Conservation (phyloP, 2,797 vertebrate species). For the Mus minutoides region DNA sequence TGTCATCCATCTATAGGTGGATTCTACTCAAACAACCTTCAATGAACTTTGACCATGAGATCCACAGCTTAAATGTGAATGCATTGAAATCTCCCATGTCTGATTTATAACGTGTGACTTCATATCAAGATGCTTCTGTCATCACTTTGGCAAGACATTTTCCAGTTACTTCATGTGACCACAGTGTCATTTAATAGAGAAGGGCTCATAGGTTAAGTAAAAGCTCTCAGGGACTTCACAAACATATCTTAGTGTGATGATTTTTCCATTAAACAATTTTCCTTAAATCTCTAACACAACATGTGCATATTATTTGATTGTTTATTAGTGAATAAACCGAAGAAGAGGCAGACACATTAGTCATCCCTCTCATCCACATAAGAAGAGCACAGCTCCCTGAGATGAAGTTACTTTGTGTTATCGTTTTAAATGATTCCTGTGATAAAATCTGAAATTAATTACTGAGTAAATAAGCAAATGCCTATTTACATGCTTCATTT, state of each 20-base stretch:
- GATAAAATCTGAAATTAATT: constrained; percentile 80
- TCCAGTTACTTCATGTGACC: neutral
- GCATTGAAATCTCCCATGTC: neutral
- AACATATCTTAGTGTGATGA: constrained; percentile 14
- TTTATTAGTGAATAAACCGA: constrained; percentile 18
- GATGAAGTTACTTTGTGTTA: constrained; percentile 57
- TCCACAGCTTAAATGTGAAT: neutral
- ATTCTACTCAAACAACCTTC: neutral
- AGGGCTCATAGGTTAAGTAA: neutral
- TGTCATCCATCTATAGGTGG: neutral
- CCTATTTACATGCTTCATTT: constrained; percentile 49
- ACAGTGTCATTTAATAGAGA: neutral
- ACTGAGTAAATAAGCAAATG: constrained; percentile 80
- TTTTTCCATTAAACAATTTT: constrained; percentile 28
- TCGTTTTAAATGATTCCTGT: constrained; percentile 64
- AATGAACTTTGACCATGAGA: neutral
- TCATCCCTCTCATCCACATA: constrained; percentile 50
- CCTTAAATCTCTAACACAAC: neutral
- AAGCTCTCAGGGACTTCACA: constrained; percentile 28
- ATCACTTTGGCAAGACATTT: neutral
- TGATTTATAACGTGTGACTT: neutral
- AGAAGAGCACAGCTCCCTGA: constrained; percentile 66
- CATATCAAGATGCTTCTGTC: neutral
- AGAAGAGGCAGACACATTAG: constrained; percentile 51
- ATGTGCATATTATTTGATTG: neutral